Percentiles rank a stretch among this genome's conserved stretches.
Conservation (phyloP, 1,140 invertebrate species). For the Conus betulinus region DNA sequence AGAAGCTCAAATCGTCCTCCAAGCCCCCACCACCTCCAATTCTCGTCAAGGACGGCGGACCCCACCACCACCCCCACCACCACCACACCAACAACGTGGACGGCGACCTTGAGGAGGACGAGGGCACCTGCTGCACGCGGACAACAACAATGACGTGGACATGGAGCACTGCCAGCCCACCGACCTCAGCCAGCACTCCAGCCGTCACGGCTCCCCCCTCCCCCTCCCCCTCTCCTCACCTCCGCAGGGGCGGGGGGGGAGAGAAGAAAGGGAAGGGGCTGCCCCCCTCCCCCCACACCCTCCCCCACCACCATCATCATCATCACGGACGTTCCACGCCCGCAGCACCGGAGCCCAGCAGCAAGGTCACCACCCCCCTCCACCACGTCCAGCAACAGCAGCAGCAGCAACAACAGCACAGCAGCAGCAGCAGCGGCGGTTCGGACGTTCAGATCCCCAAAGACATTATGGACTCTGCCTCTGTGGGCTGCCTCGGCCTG, state of each 20-base stretch:
- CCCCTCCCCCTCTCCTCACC: not conserved
- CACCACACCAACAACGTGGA: not conserved
- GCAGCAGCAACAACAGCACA: no score
- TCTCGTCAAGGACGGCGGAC: not conserved
- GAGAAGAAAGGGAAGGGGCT: not conserved
- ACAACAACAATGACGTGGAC: not conserved
- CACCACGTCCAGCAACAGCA: no score
- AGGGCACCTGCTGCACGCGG: not conserved
- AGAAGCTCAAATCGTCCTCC: not conserved
- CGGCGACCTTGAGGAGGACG: not conserved
- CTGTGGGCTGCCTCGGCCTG: no score
- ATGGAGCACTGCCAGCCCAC: conserved; percentile 19
- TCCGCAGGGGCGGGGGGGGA: no score
- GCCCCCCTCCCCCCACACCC: no score
- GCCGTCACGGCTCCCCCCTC: not conserved
- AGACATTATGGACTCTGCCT: no score
- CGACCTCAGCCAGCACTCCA: conserved; percentile 17
- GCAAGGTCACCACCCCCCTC: no score
- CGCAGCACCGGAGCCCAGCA: no score
- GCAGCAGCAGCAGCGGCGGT: no score
- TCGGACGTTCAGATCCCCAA: no score
- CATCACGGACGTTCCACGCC: no score
- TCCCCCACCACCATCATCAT: no score
- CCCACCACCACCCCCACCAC: not conserved
- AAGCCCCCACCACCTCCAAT: not conserved